Evolutionary conservation across 2,113 vertebrate genomes (phyloP), one percentile per base, ranked within the genome.

Genomic region (Barbus barbus): DNA sequence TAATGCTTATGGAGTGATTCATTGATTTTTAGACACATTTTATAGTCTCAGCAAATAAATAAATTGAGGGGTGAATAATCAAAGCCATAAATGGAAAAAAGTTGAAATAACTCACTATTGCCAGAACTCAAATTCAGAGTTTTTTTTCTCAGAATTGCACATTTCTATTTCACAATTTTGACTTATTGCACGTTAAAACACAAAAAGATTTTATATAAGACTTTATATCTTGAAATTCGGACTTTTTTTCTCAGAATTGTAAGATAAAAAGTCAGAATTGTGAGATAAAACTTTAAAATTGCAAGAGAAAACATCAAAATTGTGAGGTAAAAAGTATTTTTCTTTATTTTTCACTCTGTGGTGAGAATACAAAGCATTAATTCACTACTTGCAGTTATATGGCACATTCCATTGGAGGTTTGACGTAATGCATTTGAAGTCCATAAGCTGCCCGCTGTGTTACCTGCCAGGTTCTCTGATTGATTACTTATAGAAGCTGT

Each of bases 1-100:
- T 28, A 38, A 65, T 56, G 33, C 72, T 31, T 76, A 56, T 9
- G n/a, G 24, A 18, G 16, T 3, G 8, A 86, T 26, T 78, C 28
- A 61, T 72, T 31, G 61, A 31, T 77, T 86, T 78, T 86, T 33
- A 48, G 41, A 26, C 51, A 81, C 26, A 51, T 41, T 46, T 67
- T 80, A 14, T 14, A 31, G 26, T 22, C 41, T 31, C 18, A 36
- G 53, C n/a, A 2, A 67, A 26, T 48, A 67, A 48, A 48, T 31
- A 51, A 51, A 36, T 67, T 8, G 2, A 4, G 2, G 6, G 13
- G 20, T 51, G 48, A 20, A 53, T 53, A 22, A 38, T n/a, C 4
- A 69, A 81, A 46, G 9, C 20, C 31, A 13, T 81, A 33, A 71
- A 36, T 33, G 31, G 51, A 53, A 22, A 51, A 22, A 53, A 53